Conservation (phyloP, 1,140 invertebrate species). For the Cydia pomonella region DNA sequence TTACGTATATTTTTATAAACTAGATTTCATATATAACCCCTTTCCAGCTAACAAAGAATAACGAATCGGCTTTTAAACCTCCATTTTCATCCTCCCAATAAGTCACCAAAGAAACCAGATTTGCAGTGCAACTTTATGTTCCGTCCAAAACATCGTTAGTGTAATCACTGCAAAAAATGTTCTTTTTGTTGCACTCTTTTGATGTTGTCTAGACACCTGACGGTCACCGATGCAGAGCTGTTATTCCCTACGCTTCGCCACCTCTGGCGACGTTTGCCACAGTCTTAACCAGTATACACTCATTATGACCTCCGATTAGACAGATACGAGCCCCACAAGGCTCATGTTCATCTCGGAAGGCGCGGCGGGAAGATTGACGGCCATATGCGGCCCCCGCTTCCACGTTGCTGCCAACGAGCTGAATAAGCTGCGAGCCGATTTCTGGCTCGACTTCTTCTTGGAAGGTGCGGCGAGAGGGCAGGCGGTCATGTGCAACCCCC, state of each 20-base stretch:
- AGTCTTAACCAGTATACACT: not conserved
- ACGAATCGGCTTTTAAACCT: not conserved
- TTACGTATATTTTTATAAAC: too few species aligned
- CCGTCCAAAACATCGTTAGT: conserved; percentile 18
- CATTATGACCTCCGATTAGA: not conserved
- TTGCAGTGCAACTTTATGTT: not conserved
- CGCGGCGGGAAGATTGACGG: too few species aligned
- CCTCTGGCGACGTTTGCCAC: not conserved
- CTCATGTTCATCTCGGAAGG: too few species aligned
- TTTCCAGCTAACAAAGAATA: too few species aligned
- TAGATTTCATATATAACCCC: too few species aligned
- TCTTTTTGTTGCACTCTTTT: conserved; percentile 2
- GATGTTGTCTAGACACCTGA: conserved; percentile 30
- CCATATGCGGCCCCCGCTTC: too few species aligned
- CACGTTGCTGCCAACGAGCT: too few species aligned
- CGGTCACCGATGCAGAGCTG: not conserved
- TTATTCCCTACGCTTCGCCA: not conserved
- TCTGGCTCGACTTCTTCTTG: too few species aligned
- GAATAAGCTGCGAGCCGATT: too few species aligned
- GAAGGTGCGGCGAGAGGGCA: too few species aligned
- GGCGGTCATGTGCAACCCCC: too few species aligned
- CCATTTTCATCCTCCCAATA: not conserved
- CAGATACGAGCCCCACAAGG: too few species aligned
- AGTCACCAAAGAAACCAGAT: not conserved
- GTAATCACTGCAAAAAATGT: conserved; percentile 16